Evolutionary conservation across 2,888 invertebrate genomes (phyloP).

Genomic region (Margaritifera margaritifera): DNA sequence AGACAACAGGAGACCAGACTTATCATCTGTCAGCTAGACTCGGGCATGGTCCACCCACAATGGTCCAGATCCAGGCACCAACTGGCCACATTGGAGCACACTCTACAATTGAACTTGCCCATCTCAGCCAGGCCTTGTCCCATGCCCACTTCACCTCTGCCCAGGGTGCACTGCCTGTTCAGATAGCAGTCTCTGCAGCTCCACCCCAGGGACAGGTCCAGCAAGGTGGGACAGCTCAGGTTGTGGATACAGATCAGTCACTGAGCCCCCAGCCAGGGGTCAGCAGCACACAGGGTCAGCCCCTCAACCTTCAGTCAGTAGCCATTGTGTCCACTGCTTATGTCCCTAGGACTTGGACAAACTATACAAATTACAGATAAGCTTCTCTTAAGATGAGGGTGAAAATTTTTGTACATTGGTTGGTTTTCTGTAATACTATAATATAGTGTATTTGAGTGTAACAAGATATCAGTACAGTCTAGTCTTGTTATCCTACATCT

Average conservation of each 20-base stretch:
- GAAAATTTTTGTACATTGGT: too few species aligned
- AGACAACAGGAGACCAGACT: conserved; percentile 23
- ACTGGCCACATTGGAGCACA: conserved; percentile 24
- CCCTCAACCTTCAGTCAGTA: conserved; percentile 18
- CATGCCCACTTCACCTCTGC: conserved; percentile 44
- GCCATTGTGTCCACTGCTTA: conserved; percentile 23
- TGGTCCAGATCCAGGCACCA: conserved; percentile 52
- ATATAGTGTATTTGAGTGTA: too few species aligned
- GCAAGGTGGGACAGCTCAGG: conserved; percentile 22
- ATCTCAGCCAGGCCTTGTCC: conserved; percentile 56
- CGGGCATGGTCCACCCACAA: conserved; percentile 35
- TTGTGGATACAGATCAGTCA: conserved; percentile 4
- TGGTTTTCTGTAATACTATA: too few species aligned
- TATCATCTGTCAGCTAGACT: conserved; percentile 36
- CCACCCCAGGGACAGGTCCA: conserved; percentile 25
- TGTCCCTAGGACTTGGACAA: conserved; percentile 22
- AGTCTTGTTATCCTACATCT: too few species aligned
- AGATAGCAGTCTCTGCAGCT: conserved; percentile 33
- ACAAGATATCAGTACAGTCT: too few species aligned
- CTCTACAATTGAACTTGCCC: conserved; percentile 61
- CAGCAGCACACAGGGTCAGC: conserved; percentile 8
- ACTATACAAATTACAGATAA: conserved; percentile 8
- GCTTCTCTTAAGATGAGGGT: too few species aligned
- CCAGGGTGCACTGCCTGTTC: conserved; percentile 29
- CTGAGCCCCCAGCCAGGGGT: conserved; percentile 2